These are phyloP conservation scores for Thryonomys swinderianus DNA, from an alignment of 2,113 vertebrate species.

Conservation along the genomic window DNA sequence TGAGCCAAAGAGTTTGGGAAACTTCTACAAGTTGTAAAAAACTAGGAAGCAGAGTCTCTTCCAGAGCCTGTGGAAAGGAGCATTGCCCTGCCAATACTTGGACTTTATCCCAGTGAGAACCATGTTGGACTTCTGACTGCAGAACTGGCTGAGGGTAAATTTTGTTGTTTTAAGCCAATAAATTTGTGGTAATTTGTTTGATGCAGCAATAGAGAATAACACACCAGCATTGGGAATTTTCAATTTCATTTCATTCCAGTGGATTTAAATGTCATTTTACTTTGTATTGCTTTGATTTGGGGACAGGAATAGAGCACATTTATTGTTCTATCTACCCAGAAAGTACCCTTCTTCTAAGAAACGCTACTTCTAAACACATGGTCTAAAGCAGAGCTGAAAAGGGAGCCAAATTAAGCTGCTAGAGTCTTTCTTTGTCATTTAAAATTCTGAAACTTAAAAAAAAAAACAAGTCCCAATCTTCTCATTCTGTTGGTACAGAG, in stretches of 20 bases:
- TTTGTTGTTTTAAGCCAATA: neutral
- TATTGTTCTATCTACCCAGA: neutral
- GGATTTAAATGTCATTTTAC: slow-evolving; percentile 3
- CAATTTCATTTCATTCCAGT: neutral
- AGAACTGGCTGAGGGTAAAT: neutral
- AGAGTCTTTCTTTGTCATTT: neutral
- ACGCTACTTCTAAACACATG: neutral
- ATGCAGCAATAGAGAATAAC: neutral
- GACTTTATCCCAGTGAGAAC: neutral
- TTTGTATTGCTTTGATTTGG: neutral
- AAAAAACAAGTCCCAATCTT: neutral
- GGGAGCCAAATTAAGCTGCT: neutral
- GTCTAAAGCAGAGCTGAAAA: neutral
- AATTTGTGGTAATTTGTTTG: neutral
- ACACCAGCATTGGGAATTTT: neutral
- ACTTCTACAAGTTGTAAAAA: neutral
- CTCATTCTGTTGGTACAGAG: neutral
- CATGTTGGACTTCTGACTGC: too few relatives aligned
- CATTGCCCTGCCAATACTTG: neutral
- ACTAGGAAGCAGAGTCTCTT: neutral
- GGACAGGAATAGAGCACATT: neutral
- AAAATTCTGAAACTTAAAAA: neutral
- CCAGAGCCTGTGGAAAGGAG: neutral
- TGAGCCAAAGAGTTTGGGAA: neutral
- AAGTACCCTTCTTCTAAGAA: slow-evolving; percentile 44